Base-by-base conservation (phyloP, 2,113 vertebrate species). In the Melospiza melodia region DNA sequence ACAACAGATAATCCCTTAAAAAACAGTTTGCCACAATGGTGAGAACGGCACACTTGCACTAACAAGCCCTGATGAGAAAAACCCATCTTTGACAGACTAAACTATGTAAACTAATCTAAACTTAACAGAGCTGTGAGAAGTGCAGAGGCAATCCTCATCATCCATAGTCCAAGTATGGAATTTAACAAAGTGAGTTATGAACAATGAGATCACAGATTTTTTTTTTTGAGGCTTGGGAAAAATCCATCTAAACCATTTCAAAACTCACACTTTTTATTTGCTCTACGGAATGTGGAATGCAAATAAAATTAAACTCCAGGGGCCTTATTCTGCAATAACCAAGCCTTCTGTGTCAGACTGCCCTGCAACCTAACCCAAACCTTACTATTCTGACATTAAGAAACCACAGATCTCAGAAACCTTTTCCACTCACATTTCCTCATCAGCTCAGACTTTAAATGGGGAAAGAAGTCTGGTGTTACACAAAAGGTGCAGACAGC, bases 401-500 rank as follows among this genome's bases (percentile, higher is more conserved):
- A 90, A 88, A 81, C 72, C 48, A 77, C 72, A 57, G n/a, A 80
- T 78, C 94, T 84, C 82, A 89, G 88, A 96, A 90, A 86, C 30
- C 41, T 81, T 94, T 91, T 88, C 89, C 87, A 84, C 57, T 90
- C 31, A 30, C 22, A 37, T 66, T 89, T 92, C 76, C 73, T 87
- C 71, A 65, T 82, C 82, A 80, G 82, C 52, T 89, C 65, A 61
- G 68, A 35, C 67, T 82, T 74, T 71, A 90, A 94, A 93, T 49
- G 49, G 76, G 35, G 76, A 92, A 87, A 94, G 62, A 93, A 86
- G 72, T n/a, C 80, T 93, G 83, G 43, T 30, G 44, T 92, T 82
- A 90, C 67, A 95, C 83, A 88, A 91, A 94, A 96, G 68, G 76
- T 94, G 59, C 37, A 86, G 85, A 91, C 92, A 88, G 90, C 72